phyloP scores from a whole-genome alignment of 2,888 invertebrate species.

The Octonoba sinensis region DNA sequence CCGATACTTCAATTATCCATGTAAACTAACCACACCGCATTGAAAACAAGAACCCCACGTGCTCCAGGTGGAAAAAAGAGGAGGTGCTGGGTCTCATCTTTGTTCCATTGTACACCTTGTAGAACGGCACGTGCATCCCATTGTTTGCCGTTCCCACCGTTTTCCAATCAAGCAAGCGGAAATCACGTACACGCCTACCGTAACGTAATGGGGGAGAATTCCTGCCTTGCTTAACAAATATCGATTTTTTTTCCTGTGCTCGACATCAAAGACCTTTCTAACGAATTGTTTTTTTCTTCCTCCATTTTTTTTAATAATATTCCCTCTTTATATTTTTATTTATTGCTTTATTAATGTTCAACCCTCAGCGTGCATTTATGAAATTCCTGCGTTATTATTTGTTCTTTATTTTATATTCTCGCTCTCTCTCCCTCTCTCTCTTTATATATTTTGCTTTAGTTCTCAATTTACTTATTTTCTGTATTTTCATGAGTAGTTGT shows the following conservation, averaged over 20 bases:
- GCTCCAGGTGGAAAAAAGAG: conserved; percentile 7
- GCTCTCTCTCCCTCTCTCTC: too few relatives aligned
- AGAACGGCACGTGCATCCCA: conserved; percentile 44
- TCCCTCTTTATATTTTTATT: conserved; percentile 4
- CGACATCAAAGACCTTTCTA: conserved; percentile 58
- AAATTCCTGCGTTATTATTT: too few relatives aligned
- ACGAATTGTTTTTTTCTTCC: conserved; percentile 49
- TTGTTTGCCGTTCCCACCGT: conserved; percentile 52
- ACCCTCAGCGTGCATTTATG: too few relatives aligned
- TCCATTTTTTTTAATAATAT: not conserved
- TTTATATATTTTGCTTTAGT: too few relatives aligned
- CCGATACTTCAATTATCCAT: conserved; percentile 25
- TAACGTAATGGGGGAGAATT: conserved; percentile 14
- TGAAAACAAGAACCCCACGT: too few relatives aligned
- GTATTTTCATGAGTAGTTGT: too few relatives aligned
- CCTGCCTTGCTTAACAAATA: conserved; percentile 14
- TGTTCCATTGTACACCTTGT: conserved; percentile 39
- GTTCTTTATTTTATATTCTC: too few relatives aligned
- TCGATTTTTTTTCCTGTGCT: conserved; percentile 36
- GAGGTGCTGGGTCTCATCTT: not conserved
- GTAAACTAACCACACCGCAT: conserved; percentile 23
- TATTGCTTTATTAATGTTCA: conserved; percentile 4
- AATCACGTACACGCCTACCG: conserved; percentile 49
- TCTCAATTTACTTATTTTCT: too few relatives aligned
- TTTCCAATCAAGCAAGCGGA: conserved; percentile 39